A percentile compares a stretch with the other conserved stretches of the same genome.
phyloP scores from a whole-genome alignment of 2,113 vertebrate genomes.

The Engystomops pustulosus region DNA sequence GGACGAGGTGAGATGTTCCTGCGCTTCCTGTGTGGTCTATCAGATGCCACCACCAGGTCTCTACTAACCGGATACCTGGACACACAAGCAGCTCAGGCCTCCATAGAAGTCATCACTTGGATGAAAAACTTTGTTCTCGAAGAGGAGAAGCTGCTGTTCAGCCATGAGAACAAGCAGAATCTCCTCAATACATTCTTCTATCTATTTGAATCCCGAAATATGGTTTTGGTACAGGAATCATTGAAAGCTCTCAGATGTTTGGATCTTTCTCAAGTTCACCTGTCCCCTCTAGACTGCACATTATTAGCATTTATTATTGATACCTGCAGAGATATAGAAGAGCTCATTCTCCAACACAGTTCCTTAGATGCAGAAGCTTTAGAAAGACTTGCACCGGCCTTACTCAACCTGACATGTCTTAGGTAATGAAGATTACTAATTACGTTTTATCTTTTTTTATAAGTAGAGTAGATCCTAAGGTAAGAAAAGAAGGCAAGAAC shows the following conservation, averaged over 20 bases:
- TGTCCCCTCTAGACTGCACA: slow-evolving; percentile 66
- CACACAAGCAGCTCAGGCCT: background rate
- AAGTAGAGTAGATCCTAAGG: too few species aligned
- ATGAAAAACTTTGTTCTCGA: background rate
- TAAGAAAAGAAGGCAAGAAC: too few species aligned
- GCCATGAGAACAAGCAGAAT: slow-evolving; percentile 59
- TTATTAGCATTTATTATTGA: slow-evolving; percentile 59
- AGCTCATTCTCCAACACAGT: slow-evolving; percentile 64
- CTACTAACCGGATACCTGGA: background rate
- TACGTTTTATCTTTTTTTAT: too few species aligned
- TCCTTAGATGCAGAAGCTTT: slow-evolving; percentile 39
- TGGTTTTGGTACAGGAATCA: background rate
- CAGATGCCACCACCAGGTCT: slow-evolving; percentile 54
- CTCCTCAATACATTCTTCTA: slow-evolving; percentile 63
- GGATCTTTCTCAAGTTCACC: slow-evolving; percentile 59
- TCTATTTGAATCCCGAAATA: slow-evolving; percentile 1
- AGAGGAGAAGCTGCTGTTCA: background rate
- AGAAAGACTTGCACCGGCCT: background rate
- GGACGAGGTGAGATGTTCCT: slow-evolving; percentile 60
- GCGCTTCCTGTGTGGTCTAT: slow-evolving; percentile 72
- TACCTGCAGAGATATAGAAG: slow-evolving; percentile 50
- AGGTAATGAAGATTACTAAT: background rate
- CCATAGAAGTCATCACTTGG: slow-evolving; percentile 20
- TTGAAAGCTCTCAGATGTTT: background rate
- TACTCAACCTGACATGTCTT: background rate